phyloP scores from a whole-genome alignment of 2,113 vertebrate genomes.

The Eolophus roseicapilla region DNA sequence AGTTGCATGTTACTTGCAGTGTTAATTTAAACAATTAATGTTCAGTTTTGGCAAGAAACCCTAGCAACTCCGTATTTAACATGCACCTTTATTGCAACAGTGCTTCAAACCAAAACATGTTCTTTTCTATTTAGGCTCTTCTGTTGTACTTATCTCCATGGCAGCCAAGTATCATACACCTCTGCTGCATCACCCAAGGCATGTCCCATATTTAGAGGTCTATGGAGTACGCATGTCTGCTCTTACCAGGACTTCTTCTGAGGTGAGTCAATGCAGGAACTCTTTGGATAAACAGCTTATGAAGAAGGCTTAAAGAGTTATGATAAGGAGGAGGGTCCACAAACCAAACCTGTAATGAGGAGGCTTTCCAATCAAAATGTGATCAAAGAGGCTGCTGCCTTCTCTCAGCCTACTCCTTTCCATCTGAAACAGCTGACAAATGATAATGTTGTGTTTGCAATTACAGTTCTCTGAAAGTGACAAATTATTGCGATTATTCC shows the following conservation, averaged over 20 bases:
- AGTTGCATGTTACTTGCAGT: background rate
- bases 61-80: background rate
- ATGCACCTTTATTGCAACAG: background rate
- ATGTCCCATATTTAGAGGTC: background rate
- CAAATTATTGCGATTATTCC: conserved; percentile 63
- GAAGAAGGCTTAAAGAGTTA: conserved; percentile 15
- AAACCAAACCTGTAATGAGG: conserved; percentile 31
- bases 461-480: conserved; percentile 59
- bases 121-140: background rate
- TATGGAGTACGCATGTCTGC: background rate
- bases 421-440: conserved; percentile 58
- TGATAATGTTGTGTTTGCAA: conserved; percentile 57
- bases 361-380: conserved; percentile 32
- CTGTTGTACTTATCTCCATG: background rate
- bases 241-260: background rate
- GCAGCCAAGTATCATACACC: background rate
- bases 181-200: background rate
- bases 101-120: background rate
- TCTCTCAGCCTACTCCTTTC: conserved; percentile 59
- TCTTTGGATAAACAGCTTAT: conserved; percentile 13
- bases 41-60: conserved; percentile 37
- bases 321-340: conserved; percentile 6
- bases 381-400: conserved; percentile 53
- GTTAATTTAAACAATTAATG: conserved; percentile 50
- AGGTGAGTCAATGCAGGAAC: background rate